Percentiles rank a stretch among this genome's conserved stretches.
Conservation (phyloP, 2,113 vertebrate genomes). For the Sprattus sprattus region DNA sequence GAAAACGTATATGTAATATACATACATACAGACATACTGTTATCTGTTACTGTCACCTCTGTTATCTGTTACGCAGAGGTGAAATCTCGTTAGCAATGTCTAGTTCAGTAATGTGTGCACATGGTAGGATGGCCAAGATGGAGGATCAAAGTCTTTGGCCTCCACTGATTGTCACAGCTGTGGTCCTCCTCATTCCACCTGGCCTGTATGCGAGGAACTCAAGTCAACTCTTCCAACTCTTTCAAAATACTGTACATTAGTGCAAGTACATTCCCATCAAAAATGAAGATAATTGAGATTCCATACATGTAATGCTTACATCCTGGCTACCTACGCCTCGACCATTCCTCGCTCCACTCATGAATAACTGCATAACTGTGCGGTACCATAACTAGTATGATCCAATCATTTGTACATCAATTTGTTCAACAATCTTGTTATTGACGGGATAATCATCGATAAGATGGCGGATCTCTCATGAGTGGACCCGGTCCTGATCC, state of each 20-base stretch:
- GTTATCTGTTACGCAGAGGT: not conserved
- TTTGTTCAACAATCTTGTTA: too few species aligned
- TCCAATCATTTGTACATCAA: too few species aligned
- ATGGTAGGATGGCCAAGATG: not conserved
- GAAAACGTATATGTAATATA: not conserved
- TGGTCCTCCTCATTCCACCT: not conserved
- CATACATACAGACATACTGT: too few species aligned
- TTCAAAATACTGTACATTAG: not conserved
- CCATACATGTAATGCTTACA: not conserved
- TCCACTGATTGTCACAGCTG: not conserved
- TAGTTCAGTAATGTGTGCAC: not conserved
- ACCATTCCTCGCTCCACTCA: not conserved
- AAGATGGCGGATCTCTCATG: too few species aligned
- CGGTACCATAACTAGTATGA: too few species aligned
- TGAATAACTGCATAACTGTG: too few species aligned
- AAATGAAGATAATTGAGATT: not conserved
- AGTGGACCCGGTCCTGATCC: too few species aligned
- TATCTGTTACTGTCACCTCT: not conserved
- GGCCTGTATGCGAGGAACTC: not conserved
- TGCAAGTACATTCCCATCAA: not conserved
- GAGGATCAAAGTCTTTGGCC: not conserved
- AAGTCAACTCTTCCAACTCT: not conserved
- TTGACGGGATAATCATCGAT: too few species aligned
- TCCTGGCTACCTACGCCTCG: not conserved
- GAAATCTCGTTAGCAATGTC: not conserved